These are phyloP conservation scores for Yasuhikotakia modesta DNA, from an alignment of 2,797 vertebrate genomes.

Conservation along the genomic window DNA sequence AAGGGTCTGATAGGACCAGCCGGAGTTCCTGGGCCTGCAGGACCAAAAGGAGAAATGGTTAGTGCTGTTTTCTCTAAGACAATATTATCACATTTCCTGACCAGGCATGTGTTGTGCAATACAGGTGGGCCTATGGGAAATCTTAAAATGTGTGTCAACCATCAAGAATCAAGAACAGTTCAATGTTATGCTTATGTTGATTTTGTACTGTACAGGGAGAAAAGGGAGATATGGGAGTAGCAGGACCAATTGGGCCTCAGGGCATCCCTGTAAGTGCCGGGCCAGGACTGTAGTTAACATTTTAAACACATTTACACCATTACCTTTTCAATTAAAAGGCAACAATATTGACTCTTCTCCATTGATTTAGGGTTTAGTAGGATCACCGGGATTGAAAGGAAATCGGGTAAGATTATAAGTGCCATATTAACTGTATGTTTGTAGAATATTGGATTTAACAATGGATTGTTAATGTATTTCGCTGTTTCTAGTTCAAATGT, in stretches of 20 bases:
- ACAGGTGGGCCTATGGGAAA: too few species aligned
- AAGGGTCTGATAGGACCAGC: conserved; percentile 94
- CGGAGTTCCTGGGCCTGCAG: conserved; percentile 90
- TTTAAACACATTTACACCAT: neutral
- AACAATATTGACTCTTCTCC: conserved; percentile 6
- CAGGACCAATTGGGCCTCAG: conserved; percentile 92
- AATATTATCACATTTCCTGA: too few species aligned
- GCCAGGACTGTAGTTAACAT: neutral
- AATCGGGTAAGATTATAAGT: conserved; percentile 85
- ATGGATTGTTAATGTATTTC: too few species aligned
- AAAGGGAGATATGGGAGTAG: conserved; percentile 89
- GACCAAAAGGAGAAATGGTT: conserved; percentile 99
- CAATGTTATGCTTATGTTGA: conserved; percentile 2
- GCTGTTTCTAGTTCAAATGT: too few species aligned
- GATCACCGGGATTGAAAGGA: conserved; percentile 93
- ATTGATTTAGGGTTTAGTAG: conserved; percentile 87
- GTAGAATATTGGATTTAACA: conserved; percentile 30
- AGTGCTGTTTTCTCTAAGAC: conserved; percentile 61
- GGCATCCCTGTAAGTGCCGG: conserved; percentile 90
- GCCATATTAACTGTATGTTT: conserved; percentile 3
- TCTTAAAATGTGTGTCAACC: too few species aligned
- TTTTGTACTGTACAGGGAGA: conserved; percentile 80
- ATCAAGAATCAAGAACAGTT: neutral
- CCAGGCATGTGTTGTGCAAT: too few species aligned
- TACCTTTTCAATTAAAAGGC: neutral